Conservation (phyloP, 2,113 vertebrate species). For the Charina bottae region DNA sequence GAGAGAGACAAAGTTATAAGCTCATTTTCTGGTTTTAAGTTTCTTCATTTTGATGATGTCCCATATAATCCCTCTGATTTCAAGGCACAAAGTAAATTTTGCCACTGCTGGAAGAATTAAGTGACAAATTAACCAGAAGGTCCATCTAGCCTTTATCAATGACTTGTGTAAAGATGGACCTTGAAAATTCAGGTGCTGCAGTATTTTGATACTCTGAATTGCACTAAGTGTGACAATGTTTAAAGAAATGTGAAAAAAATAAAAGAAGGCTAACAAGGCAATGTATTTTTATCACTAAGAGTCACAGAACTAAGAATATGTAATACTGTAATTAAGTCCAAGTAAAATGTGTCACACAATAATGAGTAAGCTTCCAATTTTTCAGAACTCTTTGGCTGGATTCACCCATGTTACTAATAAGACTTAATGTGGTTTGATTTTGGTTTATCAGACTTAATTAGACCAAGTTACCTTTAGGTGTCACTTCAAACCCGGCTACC, state of each 20-base stretch:
- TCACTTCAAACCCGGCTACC: neutral
- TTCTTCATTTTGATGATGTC: no score
- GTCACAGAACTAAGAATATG: neutral
- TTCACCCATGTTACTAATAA: neutral
- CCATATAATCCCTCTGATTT: no score
- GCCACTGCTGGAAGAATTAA: no score
- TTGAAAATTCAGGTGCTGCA: neutral
- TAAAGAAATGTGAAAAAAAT: neutral
- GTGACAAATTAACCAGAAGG: neutral
- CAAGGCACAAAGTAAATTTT: no score
- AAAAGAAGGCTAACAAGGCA: neutral
- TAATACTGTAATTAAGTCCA: neutral
- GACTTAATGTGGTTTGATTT: neutral
- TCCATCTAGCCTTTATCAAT: neutral
- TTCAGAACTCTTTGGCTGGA: neutral
- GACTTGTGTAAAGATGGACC: neutral
- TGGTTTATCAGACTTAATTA: neutral
- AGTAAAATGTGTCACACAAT: neutral
- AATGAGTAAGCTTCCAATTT: neutral
- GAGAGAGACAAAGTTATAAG: no score
- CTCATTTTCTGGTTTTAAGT: no score
- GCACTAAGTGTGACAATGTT: neutral
- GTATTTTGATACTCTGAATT: neutral
- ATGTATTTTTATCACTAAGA: neutral
- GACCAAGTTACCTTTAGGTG: neutral